Base-by-base conservation (phyloP, 2,797 vertebrate genomes). In the Microhierax caerulescens region DNA sequence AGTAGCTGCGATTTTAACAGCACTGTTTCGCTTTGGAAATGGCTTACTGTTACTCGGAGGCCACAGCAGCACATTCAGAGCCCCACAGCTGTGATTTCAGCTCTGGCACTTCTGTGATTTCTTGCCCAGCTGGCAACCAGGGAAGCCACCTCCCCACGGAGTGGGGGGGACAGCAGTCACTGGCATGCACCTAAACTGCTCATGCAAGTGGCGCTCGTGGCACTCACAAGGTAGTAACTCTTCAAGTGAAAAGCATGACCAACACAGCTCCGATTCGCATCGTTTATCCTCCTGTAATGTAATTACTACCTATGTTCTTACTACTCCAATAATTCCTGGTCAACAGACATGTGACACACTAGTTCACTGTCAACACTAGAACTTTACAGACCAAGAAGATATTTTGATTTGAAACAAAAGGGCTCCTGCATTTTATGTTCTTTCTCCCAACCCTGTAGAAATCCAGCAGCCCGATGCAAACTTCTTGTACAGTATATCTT, bases 61-160 rank as follows among this genome's bases (percentile, higher is more conserved):
- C 10, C 53, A 56, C 1, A 5, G 61, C 15, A 78, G n/a, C 3
- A 3, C 45, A 34, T 0, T 43, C 3, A 1, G 28, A 41, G 59
- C 24, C 15, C 28, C 59, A 45, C 2, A 4, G 43, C 0, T 27
- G 13, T 3, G 2, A 43, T 47, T 90, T 25, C 37, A 39, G 37
- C 37, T 39, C 37, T 39, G 37, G 37, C 37, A 39, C 37, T 39
- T 39, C 37, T 39, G 37, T 13, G 11, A 39, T 39, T 39, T 39
- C 37, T 88, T 5, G 11, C 41, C 23, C 27, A 59, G 41, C 56
- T n/a, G 47, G 47, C 61, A 57, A 22, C 22, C 32, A 70, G 34
- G 24, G 22, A 61, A 61, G 47, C 30, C 9, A 54, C 57, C 18
- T 85, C 13, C 21, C 39, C 24, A 25, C 1, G 8, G 16, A 41